Percentiles rank a stretch among this genome's conserved stretches.
phyloP scores from a whole-genome alignment of 2,797 vertebrate species.

The Melanitta fusca region DNA sequence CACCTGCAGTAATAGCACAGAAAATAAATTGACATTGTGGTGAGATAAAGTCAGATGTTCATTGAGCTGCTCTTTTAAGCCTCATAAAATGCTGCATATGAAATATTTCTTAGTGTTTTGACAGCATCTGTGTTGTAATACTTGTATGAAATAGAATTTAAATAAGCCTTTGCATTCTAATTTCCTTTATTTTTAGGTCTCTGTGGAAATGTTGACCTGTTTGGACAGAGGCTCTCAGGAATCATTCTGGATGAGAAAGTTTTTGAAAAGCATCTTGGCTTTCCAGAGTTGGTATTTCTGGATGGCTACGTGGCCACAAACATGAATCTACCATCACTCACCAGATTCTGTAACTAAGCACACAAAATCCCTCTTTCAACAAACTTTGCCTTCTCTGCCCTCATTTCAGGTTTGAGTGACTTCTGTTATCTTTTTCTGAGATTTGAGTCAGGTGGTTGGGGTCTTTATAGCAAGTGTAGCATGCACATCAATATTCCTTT shows the following conservation, averaged over 20 bases:
- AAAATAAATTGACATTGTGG: not conserved
- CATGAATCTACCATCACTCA: not conserved
- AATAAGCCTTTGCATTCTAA: not conserved
- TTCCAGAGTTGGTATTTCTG: not conserved
- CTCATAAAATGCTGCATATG: not conserved
- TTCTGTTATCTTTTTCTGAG: not conserved
- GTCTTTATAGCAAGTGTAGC: not conserved
- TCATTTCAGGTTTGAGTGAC: not conserved
- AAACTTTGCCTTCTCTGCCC: not conserved
- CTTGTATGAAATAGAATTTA: not conserved
- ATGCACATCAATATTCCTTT: not conserved
- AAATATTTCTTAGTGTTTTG: not conserved
- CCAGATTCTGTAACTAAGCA: not conserved
- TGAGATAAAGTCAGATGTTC: not conserved
- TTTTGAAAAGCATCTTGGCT: not conserved
- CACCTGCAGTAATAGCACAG: constrained; percentile 82
- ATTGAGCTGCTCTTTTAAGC: not conserved
- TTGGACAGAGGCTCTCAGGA: not conserved
- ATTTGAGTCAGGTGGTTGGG: not conserved
- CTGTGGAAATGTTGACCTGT: not conserved
- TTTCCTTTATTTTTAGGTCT: not conserved
- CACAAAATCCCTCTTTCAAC: not conserved
- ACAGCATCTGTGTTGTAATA: not conserved
- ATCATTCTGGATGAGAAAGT: not conserved
- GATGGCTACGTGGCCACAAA: not conserved